phyloP scores from a whole-genome alignment of 2,113 vertebrate species.

The Percopsis transmontana region DNA sequence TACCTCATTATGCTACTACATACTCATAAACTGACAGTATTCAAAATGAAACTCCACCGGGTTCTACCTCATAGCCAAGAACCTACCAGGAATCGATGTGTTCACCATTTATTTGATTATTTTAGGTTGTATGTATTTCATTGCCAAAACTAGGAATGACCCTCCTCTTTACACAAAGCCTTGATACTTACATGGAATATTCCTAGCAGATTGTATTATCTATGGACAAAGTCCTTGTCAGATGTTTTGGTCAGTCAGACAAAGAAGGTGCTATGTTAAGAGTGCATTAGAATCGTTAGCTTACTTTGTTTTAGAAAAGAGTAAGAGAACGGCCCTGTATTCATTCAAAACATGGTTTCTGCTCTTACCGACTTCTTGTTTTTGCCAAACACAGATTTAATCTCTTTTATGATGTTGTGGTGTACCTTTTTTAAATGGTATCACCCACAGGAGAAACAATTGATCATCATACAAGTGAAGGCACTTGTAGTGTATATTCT shows the following conservation, averaged over 20 bases:
- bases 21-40: constrained; percentile 80
- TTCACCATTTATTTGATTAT: constrained; percentile 37
- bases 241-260: constrained; percentile 63
- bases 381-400: constrained; percentile 49
- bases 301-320: constrained; percentile 49
- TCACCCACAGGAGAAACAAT: constrained; percentile 48
- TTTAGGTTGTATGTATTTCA: constrained; percentile 58
- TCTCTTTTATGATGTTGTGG: constrained; percentile 62
- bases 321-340: constrained; percentile 46
- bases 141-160: constrained; percentile 71
- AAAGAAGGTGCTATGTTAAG: constrained; percentile 72
- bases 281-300: constrained; percentile 56
- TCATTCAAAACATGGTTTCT: constrained; percentile 42
- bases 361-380: constrained; percentile 16
- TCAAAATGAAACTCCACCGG: constrained; percentile 70
- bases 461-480: constrained; percentile 50
- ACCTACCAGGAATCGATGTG: constrained; percentile 72
- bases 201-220: constrained; percentile 72
- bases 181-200: constrained; percentile 73
- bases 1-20: constrained; percentile 82
- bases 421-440: constrained; percentile 40
- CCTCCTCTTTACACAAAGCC: constrained; percentile 71
- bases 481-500: constrained; percentile 47
- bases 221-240: constrained; percentile 51
- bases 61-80: constrained; percentile 85